Base-by-base conservation (phyloP, 37 sponge, comb jelly and placozoan species). In the Oopsacas minuta region DNA sequence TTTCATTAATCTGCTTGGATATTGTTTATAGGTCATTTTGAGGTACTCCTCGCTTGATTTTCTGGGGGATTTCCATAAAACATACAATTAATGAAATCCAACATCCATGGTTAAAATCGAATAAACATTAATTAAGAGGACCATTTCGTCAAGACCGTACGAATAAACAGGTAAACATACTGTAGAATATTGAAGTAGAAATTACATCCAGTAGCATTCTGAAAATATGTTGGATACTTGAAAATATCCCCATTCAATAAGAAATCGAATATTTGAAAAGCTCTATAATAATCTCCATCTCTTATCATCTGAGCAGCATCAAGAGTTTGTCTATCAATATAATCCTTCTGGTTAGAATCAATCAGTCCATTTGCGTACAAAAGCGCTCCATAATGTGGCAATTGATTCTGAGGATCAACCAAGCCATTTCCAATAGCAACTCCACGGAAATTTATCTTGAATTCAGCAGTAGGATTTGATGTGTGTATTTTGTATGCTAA, bases 401-500 rank as follows among this genome's bases (percentile, higher is more conserved):
- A 25, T n/a, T 61, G 92, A 89, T 92, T 90, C 15, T 81, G 90
- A 36, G 95, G 95, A 39, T 95, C 93, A 30, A 83, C 83, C 52
- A 89, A 86, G 0, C 93, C 95, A 83, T 95, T 93, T 38, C 95
- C 95, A 85, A 95, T 90, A 36, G 88, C 85, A 8, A 95, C 15
- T 22, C 95, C 95, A 37, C 85, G 89, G 42, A 95, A 38, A 85
- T 95, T 95, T 36, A 95, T 90, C 0, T 52, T 83, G 30, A 89
- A 5, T 5, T 49, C 52, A 7, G 52, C 38, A 17, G 49, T 42
- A 3, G 90, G 89, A 83, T 92, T 91, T 34, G 37, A 38, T 3
- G 20, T 81, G 89, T 91, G 90, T 34, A 95, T 92, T 69, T 87
- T 89, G 89, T 89, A 92, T 10, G 88, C 93, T 0, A 95, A 52